These are phyloP conservation scores for Pemphredon lugubris DNA, from an alignment of 2,888 invertebrate species.

Conservation along the genomic window DNA sequence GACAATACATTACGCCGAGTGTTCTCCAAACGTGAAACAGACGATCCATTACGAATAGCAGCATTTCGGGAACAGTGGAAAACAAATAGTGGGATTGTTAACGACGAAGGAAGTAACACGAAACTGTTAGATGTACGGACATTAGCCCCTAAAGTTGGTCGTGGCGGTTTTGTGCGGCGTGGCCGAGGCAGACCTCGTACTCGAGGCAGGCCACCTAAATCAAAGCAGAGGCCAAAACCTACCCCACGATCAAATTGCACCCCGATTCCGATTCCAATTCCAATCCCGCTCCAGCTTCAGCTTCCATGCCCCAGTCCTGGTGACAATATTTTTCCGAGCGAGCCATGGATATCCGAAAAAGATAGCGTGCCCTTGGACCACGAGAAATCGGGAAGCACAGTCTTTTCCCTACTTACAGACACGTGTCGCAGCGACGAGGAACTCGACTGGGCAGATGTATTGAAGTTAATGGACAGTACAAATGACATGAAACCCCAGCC, in stretches of 20 bases:
- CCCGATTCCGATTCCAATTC: not conserved
- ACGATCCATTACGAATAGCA: not conserved
- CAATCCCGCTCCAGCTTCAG: not conserved
- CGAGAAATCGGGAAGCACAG: constrained; percentile 18
- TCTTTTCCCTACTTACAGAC: constrained; percentile 51
- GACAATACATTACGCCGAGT: constrained; percentile 55
- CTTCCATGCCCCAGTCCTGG: not conserved
- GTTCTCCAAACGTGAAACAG: constrained; percentile 13
- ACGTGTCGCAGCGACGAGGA: constrained; percentile 54
- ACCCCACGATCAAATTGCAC: no score
- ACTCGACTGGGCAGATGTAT: constrained; percentile 50
- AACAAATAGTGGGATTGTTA: not conserved
- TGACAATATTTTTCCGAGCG: no score
- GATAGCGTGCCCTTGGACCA: not conserved
- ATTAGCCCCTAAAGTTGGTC: constrained; percentile 15
- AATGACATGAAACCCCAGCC: not conserved
- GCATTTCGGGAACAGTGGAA: not conserved
- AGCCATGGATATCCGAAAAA: not conserved
- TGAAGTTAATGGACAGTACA: constrained; percentile 39
- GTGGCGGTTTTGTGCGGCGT: constrained; percentile 35
- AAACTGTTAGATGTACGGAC: no score
- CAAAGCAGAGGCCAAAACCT: constrained; percentile 19
- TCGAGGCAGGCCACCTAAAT: constrained; percentile 28
- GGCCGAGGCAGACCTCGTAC: constrained; percentile 43
- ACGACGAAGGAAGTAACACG: no score